Evolutionary conservation across 2,888 invertebrate species (phyloP).

Genomic region (Tortricodes alternella): DNA sequence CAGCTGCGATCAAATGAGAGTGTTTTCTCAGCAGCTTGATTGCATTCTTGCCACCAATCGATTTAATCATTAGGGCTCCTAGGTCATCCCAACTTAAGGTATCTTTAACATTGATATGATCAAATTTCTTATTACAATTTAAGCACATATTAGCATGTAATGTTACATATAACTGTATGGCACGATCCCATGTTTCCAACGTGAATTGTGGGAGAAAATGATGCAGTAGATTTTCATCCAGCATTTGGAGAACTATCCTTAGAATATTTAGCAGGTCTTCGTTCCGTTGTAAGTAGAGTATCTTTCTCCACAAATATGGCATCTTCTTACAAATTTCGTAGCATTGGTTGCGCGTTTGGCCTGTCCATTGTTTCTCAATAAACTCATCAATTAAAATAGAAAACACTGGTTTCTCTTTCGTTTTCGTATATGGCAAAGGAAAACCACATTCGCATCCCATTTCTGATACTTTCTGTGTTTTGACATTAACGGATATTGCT

Average conservation of each 20-base stretch:
- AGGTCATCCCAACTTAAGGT: constrained; percentile 84
- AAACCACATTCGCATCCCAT: constrained; percentile 83
- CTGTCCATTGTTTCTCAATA: constrained; percentile 75
- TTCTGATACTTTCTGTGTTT: constrained; percentile 62
- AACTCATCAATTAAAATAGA: constrained; percentile 82
- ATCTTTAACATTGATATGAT: constrained; percentile 67
- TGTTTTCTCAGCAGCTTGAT: constrained; percentile 82
- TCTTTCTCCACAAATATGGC: constrained; percentile 85
- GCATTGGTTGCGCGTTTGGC: constrained; percentile 67
- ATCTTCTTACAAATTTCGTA: constrained; percentile 81
- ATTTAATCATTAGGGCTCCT: constrained; percentile 82
- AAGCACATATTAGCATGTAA: constrained; percentile 83
- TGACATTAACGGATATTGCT: constrained; percentile 81
- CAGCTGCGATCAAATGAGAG: constrained; percentile 77
- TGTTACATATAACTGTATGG: constrained; percentile 79
- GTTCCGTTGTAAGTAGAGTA: constrained; percentile 74
- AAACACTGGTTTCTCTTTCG: constrained; percentile 70
- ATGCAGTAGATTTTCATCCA: constrained; percentile 81
- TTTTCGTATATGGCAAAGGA: constrained; percentile 78
- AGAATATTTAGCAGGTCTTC: constrained; percentile 78
- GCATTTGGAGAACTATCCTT: constrained; percentile 83
- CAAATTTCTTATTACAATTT: constrained; percentile 81
- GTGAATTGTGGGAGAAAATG: constrained; percentile 80
- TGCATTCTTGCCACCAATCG: constrained; percentile 82
- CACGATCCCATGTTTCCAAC: constrained; percentile 82